Evolutionary conservation across 2,888 invertebrate genomes (phyloP), one percentile per base, ranked within the genome.

Genomic region (Cynaeus angustus): DNA sequence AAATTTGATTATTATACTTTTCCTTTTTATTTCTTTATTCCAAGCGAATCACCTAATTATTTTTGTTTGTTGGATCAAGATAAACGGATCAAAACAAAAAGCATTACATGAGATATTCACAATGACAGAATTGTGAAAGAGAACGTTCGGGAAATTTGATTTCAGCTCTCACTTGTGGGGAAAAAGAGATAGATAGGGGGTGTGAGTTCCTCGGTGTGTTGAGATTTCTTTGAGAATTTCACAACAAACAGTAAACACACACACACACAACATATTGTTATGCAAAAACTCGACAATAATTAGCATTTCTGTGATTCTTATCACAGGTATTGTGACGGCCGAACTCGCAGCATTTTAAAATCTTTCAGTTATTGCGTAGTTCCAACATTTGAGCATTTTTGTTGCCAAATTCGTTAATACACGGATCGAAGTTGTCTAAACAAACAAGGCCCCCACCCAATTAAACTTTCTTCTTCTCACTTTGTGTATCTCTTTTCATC

Each of bases 401-500:
- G 50, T n/a, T n/a, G n/a, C n/a, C 43, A 68, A 68, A 68, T 64
- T 71, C 53, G 65, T 67, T 58, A 68, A 68, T 62, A 48, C 56
- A 13, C 12, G 53, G 52, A 62, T 64, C 46, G 68, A 66, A 75
- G 61, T 68, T 70, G 70, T 66, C 61, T 68, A 71, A 71, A 72
- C 70, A 76, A 73, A 76, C 75, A 70, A 67, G 58, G 41, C 56
- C 62, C 67, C 55, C 33, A 33, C 56, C 68, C 75, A 78, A 77
- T 76, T 77, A 76, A 77, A 77, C 77, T 78, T 75, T 52, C 72
- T 68, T 66, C 68, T 33, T 50, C 61, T 62, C 73, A 74, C 68
- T 76, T 74, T 72, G 73, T 72, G 71, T 74, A 75, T 77, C 72
- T 75, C 75, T 75, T 74, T 77, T 74, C 76, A 72, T 74, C 73